Evolutionary conservation across 2,888 invertebrate genomes (phyloP).

Genomic region (Gonocerus acuteangulatus): DNA sequence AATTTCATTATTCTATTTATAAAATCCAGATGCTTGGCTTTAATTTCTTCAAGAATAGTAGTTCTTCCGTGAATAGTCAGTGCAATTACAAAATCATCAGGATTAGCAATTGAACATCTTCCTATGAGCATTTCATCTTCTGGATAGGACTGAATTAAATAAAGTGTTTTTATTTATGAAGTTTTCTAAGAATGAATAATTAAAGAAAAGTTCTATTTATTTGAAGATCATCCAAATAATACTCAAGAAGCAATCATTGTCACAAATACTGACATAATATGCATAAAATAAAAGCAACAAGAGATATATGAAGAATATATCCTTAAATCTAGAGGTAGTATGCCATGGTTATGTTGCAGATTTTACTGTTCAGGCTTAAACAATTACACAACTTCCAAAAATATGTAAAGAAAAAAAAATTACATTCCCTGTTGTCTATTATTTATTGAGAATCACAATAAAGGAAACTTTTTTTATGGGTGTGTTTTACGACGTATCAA

Average conservation of each 20-base stretch:
- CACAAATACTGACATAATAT: no score
- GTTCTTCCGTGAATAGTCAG: conserved; percentile 33
- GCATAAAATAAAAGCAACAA: no score
- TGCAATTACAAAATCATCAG: conserved; percentile 36
- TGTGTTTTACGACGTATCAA: no score
- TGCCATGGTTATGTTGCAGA: no score
- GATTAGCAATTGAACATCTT: conserved; percentile 30
- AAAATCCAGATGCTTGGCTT: conserved; percentile 21
- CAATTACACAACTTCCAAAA: no score
- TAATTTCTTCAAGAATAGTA: conserved; percentile 32
- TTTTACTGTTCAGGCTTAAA: no score
- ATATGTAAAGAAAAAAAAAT: no score
- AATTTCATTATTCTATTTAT: conserved; percentile 30
- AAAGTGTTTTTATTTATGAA: background rate
- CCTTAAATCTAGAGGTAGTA: no score
- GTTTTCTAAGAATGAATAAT: background rate
- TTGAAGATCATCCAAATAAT: background rate
- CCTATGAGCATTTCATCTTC: conserved; percentile 36
- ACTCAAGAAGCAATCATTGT: background rate
- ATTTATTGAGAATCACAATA: no score
- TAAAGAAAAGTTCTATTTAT: background rate
- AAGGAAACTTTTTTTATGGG: no score
- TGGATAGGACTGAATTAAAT: conserved; percentile 29
- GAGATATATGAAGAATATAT: no score
- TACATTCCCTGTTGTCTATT: no score